These are phyloP conservation scores for Chloroclysta siterata DNA, from an alignment of 2,888 invertebrate genomes.

Conservation along the genomic window DNA sequence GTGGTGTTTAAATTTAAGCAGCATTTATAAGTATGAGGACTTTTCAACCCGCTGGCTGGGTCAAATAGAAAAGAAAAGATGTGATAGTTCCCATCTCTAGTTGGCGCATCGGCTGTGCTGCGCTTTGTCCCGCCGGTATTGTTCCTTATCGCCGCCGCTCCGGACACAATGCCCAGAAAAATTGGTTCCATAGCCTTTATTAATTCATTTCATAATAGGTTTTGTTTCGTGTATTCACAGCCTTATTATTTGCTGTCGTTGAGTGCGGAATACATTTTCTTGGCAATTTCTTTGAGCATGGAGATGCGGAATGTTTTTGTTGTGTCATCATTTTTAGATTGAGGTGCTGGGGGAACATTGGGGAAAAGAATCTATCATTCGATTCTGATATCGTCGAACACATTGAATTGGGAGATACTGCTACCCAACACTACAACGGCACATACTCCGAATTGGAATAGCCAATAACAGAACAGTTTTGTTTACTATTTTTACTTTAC, in stretches of 20 bases:
- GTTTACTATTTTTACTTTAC: too few relatives aligned
- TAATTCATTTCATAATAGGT: conserved; percentile 72
- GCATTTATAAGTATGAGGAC: too few relatives aligned
- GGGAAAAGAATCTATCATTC: conserved; percentile 10
- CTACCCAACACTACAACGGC: neutral
- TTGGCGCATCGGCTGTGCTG: conserved; percentile 33
- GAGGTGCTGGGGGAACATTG: conserved; percentile 2
- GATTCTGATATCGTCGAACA: conserved; percentile 7
- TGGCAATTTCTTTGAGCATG: conserved; percentile 20
- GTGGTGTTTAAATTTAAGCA: too few relatives aligned
- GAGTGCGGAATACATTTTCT: conserved; percentile 27
- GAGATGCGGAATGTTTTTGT: conserved; percentile 19
- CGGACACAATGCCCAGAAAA: conserved; percentile 71
- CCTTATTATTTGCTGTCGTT: conserved; percentile 25
- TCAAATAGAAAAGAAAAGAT: too few relatives aligned
- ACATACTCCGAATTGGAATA: neutral
- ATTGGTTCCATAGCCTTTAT: conserved; percentile 70
- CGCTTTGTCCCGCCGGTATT: conserved; percentile 60
- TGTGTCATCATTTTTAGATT: conserved; percentile 16
- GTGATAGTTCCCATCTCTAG: neutral
- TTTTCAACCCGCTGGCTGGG: too few relatives aligned
- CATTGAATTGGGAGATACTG: neutral
- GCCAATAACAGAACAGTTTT: too few relatives aligned
- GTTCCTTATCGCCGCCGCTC: conserved; percentile 62
- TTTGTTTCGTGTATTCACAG: conserved; percentile 35